A percentile compares a stretch with the other conserved stretches of the same genome.
phyloP scores from a whole-genome alignment of 2,888 invertebrate species.

The Leptinotarsa peninsularis region DNA sequence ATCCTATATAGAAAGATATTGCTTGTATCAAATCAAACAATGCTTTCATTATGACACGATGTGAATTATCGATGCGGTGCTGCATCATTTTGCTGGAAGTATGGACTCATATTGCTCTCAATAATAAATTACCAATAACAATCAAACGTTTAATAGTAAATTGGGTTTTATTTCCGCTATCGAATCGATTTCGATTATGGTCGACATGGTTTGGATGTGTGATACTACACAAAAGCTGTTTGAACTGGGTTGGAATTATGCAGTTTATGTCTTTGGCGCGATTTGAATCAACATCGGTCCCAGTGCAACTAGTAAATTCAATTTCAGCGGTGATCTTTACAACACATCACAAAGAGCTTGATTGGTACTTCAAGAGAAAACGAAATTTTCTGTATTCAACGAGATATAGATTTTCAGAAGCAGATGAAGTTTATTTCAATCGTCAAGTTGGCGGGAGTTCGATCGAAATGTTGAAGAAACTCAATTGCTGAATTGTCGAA shows the following conservation, averaged over 20 bases:
- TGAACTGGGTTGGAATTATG: background rate
- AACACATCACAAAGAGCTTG: no score
- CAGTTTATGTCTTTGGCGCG: background rate
- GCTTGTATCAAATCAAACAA: background rate
- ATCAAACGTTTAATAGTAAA: slow-evolving; percentile 23
- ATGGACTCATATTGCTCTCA: slow-evolving; percentile 16
- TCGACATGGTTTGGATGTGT: background rate
- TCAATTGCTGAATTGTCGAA: no score
- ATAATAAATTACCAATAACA: slow-evolving; percentile 24
- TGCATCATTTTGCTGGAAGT: background rate
- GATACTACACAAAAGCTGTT: slow-evolving; percentile 13
- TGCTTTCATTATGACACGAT: background rate
- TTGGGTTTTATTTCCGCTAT: slow-evolving; percentile 11
- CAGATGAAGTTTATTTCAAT: no score
- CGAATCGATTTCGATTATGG: slow-evolving; percentile 17
- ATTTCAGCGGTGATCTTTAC: no score
- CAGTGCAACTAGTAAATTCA: background rate
- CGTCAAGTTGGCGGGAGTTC: no score
- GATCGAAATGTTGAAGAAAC: no score
- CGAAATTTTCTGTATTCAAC: no score
- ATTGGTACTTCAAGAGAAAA: no score
- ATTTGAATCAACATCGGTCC: background rate
- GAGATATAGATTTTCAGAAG: no score
- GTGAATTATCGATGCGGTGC: slow-evolving; percentile 1
- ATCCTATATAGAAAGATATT: no score